Conservation (phyloP, 2,797 vertebrate species). For the Hirundo rustica region DNA sequence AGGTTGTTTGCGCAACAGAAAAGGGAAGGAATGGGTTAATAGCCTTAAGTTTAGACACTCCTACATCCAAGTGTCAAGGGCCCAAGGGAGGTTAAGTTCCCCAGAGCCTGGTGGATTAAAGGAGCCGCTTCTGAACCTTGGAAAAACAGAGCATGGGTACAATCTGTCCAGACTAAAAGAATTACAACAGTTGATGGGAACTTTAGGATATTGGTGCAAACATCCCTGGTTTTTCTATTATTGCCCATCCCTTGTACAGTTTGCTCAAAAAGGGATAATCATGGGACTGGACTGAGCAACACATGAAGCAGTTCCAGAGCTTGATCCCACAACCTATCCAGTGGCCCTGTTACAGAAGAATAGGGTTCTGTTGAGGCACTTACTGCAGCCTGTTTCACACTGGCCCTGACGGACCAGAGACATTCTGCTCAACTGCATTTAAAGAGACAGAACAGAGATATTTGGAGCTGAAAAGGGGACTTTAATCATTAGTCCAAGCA, state of each 20-base stretch:
- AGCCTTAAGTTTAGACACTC: not conserved
- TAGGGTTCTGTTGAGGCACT: not conserved
- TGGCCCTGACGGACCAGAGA: not conserved
- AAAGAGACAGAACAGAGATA: not conserved
- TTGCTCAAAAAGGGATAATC: not conserved
- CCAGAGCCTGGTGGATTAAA: not conserved
- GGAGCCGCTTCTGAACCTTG: not conserved
- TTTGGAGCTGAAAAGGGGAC: not conserved
- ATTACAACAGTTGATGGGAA: not conserved
- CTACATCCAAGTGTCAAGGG: not conserved
- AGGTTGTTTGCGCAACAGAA: not conserved
- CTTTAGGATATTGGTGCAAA: not conserved
- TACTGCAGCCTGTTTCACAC: not conserved
- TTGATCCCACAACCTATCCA: not conserved
- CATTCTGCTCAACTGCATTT: not conserved
- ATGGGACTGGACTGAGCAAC: not conserved
- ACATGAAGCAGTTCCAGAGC: not conserved
- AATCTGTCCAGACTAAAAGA: not conserved
- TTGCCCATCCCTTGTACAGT: not conserved
- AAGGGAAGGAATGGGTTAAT: not conserved
- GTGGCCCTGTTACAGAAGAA: not conserved
- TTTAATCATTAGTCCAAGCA: not conserved
- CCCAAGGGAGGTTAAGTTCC: not conserved
- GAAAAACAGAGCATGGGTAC: not conserved
- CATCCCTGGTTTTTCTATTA: not conserved